Percentiles rank a stretch among this genome's conserved stretches.
phyloP scores from a whole-genome alignment of 2,113 vertebrate genomes.

The Maccullochella peelii region DNA sequence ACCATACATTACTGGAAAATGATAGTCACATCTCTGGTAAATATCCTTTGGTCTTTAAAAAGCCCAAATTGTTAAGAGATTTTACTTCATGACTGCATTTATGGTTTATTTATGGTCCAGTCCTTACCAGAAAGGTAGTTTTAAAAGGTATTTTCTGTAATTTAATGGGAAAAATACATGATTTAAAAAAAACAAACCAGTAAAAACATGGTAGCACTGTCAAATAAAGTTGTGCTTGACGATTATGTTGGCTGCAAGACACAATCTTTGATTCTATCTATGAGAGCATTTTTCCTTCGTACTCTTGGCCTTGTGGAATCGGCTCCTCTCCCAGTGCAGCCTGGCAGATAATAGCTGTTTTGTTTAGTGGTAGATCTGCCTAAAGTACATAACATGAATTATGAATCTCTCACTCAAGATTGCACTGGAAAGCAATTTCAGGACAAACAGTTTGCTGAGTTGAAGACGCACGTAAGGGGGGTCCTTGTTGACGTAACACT shows the following conservation, averaged over 20 bases:
- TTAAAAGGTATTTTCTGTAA: not conserved
- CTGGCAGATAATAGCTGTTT: constrained; percentile 79
- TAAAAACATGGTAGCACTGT: not conserved
- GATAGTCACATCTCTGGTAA: not conserved
- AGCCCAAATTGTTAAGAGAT: not conserved
- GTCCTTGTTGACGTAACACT: constrained; percentile 58
- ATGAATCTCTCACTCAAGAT: constrained; percentile 71
- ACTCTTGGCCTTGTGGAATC: constrained; percentile 47
- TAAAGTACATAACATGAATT: constrained; percentile 77
- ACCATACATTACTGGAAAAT: not conserved
- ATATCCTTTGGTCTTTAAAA: not conserved
- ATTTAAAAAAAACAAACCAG: not conserved
- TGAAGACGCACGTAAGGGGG: constrained; percentile 57
- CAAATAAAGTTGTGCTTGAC: not conserved
- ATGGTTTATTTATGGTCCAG: not conserved
- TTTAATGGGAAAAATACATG: not conserved
- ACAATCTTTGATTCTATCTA: constrained; percentile 15
- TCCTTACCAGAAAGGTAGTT: not conserved
- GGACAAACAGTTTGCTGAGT: constrained; percentile 72
- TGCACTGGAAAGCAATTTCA: constrained; percentile 68
- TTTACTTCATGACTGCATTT: not conserved
- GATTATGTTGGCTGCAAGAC: not conserved
- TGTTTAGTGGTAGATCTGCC: constrained; percentile 73
- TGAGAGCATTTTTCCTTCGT: constrained; percentile 14
- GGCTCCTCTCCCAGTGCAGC: constrained; percentile 55